phyloP scores from a whole-genome alignment of 2,797 vertebrate species.

The Clangula hyemalis region DNA sequence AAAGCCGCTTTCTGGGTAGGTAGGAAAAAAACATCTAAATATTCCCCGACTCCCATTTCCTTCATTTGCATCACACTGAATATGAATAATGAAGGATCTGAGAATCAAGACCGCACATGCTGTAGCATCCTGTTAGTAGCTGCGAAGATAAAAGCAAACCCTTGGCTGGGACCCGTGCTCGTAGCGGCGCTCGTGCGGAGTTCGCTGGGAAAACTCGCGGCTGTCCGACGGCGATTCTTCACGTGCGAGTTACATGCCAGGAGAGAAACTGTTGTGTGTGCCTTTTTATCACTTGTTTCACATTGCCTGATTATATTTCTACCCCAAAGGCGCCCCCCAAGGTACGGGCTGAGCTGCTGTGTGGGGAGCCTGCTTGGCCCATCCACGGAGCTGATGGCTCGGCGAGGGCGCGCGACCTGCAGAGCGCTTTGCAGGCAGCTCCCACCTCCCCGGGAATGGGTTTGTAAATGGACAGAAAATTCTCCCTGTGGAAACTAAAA shows the following conservation, averaged over 20 bases:
- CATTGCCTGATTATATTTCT: neutral
- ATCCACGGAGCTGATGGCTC: neutral
- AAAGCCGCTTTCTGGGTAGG: neutral
- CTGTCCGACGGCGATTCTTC: rapidly evolving
- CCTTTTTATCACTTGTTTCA: neutral
- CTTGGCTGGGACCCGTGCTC: neutral
- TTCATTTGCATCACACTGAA: neutral
- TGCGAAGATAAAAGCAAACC: neutral
- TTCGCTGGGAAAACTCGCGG: neutral
- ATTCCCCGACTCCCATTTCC: neutral
- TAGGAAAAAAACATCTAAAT: neutral
- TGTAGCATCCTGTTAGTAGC: neutral
- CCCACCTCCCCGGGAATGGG: neutral
- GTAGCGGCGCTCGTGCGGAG: rapidly evolving
- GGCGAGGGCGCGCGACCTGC: neutral
- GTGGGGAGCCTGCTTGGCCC: neutral
- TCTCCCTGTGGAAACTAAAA: slow-evolving; percentile 50
- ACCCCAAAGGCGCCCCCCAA: neutral
- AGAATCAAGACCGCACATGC: neutral
- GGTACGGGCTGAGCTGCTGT: neutral
- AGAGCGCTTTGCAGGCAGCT: neutral
- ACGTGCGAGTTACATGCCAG: rapidly evolving
- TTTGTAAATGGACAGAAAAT: slow-evolving; percentile 13
- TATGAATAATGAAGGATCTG: neutral
- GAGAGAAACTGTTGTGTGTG: neutral